phyloP scores from a whole-genome alignment of 2,888 invertebrate genomes.

The Aphidius colemani region DNA sequence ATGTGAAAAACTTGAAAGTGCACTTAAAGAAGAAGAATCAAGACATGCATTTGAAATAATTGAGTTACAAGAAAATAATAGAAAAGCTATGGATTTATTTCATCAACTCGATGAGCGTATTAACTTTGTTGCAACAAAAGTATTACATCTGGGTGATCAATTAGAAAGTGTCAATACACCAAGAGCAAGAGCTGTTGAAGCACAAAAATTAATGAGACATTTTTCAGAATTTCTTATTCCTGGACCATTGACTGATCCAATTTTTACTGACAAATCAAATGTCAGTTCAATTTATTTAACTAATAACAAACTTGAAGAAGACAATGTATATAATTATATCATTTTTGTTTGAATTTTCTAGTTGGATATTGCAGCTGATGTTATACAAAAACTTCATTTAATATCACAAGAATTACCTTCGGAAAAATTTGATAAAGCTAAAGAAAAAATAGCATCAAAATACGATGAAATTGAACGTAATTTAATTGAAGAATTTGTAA shows the following conservation, averaged over 20 bases:
- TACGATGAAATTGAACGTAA: slow-evolving; percentile 88
- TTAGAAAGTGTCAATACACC: slow-evolving; percentile 96
- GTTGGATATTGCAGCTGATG: slow-evolving; percentile 94
- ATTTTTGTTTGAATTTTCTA: slow-evolving; percentile 58
- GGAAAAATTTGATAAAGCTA: slow-evolving; percentile 83
- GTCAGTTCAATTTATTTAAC: slow-evolving; percentile 57
- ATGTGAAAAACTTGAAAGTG: slow-evolving; percentile 80
- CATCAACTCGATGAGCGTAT: slow-evolving; percentile 94
- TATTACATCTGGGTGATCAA: slow-evolving; percentile 97
- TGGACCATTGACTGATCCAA: slow-evolving; percentile 80
- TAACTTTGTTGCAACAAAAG: slow-evolving; percentile 95
- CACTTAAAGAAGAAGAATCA: slow-evolving; percentile 85
- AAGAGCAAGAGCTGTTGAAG: slow-evolving; percentile 91
- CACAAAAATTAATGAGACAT: slow-evolving; percentile 87
- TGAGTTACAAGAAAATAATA: slow-evolving; percentile 84
- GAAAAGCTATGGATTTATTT: slow-evolving; percentile 85
- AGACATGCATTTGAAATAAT: slow-evolving; percentile 79
- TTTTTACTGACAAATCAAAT: slow-evolving; percentile 84
- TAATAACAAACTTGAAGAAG: neutral
- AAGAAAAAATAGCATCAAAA: slow-evolving; percentile 83
- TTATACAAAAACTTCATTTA: slow-evolving; percentile 93
- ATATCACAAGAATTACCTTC: slow-evolving; percentile 94
- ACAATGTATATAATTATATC: neutral
- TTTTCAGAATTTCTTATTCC: slow-evolving; percentile 90
- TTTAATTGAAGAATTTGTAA: slow-evolving; percentile 92